Percentiles rank a stretch among this genome's conserved stretches.
Conservation (phyloP, 2,888 invertebrate genomes). For the Sarcophaga subvicina region DNA sequence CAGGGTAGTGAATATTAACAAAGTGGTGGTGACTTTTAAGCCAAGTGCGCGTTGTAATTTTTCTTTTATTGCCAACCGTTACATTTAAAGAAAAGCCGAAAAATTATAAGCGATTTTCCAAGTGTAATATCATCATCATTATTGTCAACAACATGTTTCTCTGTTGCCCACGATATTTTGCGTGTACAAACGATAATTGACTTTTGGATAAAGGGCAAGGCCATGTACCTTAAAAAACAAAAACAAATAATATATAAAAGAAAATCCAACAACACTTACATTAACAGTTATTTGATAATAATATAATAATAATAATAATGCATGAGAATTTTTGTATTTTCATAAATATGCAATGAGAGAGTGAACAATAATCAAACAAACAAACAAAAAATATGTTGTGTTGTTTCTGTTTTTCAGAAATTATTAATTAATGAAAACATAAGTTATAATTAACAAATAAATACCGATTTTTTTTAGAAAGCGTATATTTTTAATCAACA, state of each 20-base stretch:
- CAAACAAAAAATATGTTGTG: too few species aligned
- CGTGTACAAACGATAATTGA: not conserved
- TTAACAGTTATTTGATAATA: too few species aligned
- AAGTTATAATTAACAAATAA: not conserved
- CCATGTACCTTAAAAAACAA: slow-evolving; percentile 21
- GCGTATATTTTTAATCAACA: too few species aligned
- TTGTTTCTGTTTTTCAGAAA: not conserved
- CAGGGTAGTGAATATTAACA: slow-evolving; percentile 30
- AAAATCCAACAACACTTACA: not conserved
- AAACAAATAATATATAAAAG: not conserved
- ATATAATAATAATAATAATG: too few species aligned
- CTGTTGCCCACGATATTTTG: not conserved
- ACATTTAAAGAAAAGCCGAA: slow-evolving; percentile 21
- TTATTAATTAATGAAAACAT: not conserved
- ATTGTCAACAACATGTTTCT: slow-evolving; percentile 25
- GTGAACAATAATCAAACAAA: too few species aligned
- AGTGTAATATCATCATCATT: slow-evolving; percentile 10
- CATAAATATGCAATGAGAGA: too few species aligned
- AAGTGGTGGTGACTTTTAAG: slow-evolving; percentile 45
- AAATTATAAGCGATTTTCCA: not conserved
- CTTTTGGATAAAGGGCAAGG: slow-evolving; percentile 49
- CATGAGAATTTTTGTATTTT: too few species aligned
- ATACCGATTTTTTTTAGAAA: not conserved
- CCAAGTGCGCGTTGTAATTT: slow-evolving; percentile 13
- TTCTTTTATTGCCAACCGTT: slow-evolving; percentile 8